phyloP scores from a whole-genome alignment of 2,113 vertebrate species.

The Nymphicus hollandicus region DNA sequence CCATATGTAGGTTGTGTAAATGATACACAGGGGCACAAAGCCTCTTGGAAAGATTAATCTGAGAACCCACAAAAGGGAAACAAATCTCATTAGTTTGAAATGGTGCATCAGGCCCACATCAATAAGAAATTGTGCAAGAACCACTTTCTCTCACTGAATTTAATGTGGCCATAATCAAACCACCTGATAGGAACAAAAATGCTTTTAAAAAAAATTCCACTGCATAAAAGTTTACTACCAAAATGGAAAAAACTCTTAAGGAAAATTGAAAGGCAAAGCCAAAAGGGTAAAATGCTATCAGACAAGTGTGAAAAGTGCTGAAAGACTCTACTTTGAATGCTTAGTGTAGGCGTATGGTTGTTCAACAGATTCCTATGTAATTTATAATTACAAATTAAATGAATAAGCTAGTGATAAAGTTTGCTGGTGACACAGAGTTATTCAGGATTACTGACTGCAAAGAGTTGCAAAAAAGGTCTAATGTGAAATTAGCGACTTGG shows the following conservation, averaged over 20 bases:
- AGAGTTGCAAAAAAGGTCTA: background rate
- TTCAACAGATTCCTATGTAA: background rate
- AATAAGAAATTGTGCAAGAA: constrained; percentile 19
- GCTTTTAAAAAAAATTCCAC: background rate
- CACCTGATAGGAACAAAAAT: background rate
- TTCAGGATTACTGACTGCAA: background rate
- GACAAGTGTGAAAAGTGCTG: background rate
- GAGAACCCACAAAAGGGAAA: background rate
- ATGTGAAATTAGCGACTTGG: background rate
- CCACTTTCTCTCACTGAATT: background rate
- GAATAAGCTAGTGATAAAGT: background rate
- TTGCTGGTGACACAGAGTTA: background rate
- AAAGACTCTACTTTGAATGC: background rate
- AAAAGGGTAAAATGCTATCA: background rate
- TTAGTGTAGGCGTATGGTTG: background rate
- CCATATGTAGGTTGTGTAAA: constrained; percentile 6
- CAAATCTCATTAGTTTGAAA: background rate
- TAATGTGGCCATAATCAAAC: background rate
- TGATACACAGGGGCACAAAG: background rate
- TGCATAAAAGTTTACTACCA: background rate
- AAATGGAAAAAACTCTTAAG: background rate
- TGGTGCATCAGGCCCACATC: background rate
- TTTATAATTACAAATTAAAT: background rate
- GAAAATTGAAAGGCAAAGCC: background rate
- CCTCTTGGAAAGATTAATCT: constrained; percentile 6